phyloP scores from a whole-genome alignment of 2,113 vertebrate species.

The Euleptes europaea region DNA sequence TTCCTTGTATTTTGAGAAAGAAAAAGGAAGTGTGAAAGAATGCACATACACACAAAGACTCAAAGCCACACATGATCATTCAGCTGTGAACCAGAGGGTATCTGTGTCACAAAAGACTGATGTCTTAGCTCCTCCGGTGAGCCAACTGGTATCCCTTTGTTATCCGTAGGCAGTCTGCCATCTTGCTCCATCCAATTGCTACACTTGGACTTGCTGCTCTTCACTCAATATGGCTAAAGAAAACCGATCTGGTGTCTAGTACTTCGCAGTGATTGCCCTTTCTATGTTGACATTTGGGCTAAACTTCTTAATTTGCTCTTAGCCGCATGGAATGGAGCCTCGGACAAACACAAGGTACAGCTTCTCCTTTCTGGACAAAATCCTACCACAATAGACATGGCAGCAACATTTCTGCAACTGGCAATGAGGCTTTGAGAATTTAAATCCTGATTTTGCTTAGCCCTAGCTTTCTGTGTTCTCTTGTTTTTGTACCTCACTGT shows the following conservation, averaged over 20 bases:
- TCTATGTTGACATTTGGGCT: no score
- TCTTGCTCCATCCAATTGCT: background rate
- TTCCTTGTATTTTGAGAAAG: background rate
- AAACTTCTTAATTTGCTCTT: no score
- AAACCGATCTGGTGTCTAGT: background rate
- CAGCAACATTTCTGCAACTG: no score
- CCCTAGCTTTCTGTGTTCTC: no score
- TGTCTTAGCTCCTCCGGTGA: background rate
- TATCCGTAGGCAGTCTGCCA: background rate
- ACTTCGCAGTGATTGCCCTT: no score
- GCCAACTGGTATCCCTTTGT: background rate
- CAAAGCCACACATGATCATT: background rate
- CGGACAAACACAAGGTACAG: no score
- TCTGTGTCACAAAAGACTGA: background rate
- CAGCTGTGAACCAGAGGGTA: background rate
- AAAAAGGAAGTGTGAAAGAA: background rate
- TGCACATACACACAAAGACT: background rate
- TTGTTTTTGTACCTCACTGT: no score
- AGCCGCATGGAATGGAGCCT: no score
- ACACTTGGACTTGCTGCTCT: background rate
- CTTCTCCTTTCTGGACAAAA: no score
- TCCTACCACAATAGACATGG: no score
- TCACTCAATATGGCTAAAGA: slow-evolving; percentile 3
- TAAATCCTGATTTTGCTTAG: no score
- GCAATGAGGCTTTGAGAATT: no score